A percentile compares a stretch with the other conserved stretches of the same genome.
Evolutionary conservation across 2,797 vertebrate genomes (phyloP).

Genomic region (Monodelphis domestica): DNA sequence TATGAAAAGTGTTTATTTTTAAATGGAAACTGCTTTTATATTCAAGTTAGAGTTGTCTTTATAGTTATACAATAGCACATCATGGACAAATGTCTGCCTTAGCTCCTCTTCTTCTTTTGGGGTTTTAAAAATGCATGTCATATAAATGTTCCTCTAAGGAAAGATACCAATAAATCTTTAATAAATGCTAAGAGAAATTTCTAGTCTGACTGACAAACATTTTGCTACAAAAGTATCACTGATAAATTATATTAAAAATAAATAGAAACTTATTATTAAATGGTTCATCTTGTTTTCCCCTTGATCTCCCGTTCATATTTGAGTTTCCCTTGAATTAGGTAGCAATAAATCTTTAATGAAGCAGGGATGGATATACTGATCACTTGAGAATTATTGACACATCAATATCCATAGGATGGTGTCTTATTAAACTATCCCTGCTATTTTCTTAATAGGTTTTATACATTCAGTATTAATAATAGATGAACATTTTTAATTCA

Average conservation of each 20-base stretch:
- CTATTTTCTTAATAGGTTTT: slow-evolving; percentile 79
- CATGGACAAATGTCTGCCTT: slow-evolving; percentile 62
- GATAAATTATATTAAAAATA: slow-evolving; percentile 81
- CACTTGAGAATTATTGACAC: slow-evolving; percentile 84
- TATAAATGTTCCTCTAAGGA: slow-evolving; percentile 72
- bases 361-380: slow-evolving; percentile 76
- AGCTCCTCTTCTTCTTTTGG: slow-evolving; percentile 46
- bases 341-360: slow-evolving; percentile 83
- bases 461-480: slow-evolving; percentile 83
- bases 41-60: slow-evolving; percentile 49
- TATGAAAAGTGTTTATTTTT: slow-evolving; percentile 72
- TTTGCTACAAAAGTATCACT: slow-evolving; percentile 78
- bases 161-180: slow-evolving; percentile 81
- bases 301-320: slow-evolving; percentile 65
- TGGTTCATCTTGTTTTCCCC: slow-evolving; percentile 71
- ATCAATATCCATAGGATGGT: slow-evolving; percentile 78
- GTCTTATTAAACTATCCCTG: slow-evolving; percentile 79
- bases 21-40: slow-evolving; percentile 44
- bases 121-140: slow-evolving; percentile 70
- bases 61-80: slow-evolving; percentile 15
- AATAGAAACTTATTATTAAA: slow-evolving; percentile 82
- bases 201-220: slow-evolving; percentile 69
- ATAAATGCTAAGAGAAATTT: slow-evolving; percentile 77
- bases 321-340: slow-evolving; percentile 81
- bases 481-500: slow-evolving; percentile 84